phyloP scores from a whole-genome alignment of 2,113 vertebrate species.

The Bos javanicus region DNA sequence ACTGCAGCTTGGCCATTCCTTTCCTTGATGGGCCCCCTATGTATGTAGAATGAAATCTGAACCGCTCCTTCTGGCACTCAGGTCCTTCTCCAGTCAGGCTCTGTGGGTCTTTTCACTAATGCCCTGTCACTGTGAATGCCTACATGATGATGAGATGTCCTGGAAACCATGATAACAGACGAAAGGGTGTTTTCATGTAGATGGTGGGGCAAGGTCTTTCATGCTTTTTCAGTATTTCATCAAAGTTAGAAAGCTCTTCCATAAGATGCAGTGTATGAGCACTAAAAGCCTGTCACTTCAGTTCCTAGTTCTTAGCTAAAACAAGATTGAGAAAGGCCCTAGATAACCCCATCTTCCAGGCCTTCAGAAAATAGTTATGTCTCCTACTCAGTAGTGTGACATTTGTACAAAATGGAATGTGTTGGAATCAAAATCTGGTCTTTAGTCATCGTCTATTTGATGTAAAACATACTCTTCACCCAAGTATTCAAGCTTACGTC shows the following conservation, averaged over 20 bases:
- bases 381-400: not conserved
- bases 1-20: not conserved
- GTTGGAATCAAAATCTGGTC: not conserved
- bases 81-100: not conserved
- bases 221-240: not conserved
- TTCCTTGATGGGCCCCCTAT: not conserved
- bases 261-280: not conserved
- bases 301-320: not conserved
- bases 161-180: not conserved
- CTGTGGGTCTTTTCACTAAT: not conserved
- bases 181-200: not conserved
- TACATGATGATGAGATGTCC: not conserved
- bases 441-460: not conserved
- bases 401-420: not conserved
- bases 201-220: not conserved
- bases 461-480: conserved; percentile 11
- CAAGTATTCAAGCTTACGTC: conserved; percentile 27
- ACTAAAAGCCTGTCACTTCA: not conserved
- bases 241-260: not conserved
- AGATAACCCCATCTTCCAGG: not conserved
- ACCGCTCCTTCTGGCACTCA: not conserved
- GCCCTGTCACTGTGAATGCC: not conserved
- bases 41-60: not conserved
- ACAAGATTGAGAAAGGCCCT: not conserved
- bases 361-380: not conserved